Conservation (phyloP, 1,140 invertebrate genomes). For the Pararge aegeria region DNA sequence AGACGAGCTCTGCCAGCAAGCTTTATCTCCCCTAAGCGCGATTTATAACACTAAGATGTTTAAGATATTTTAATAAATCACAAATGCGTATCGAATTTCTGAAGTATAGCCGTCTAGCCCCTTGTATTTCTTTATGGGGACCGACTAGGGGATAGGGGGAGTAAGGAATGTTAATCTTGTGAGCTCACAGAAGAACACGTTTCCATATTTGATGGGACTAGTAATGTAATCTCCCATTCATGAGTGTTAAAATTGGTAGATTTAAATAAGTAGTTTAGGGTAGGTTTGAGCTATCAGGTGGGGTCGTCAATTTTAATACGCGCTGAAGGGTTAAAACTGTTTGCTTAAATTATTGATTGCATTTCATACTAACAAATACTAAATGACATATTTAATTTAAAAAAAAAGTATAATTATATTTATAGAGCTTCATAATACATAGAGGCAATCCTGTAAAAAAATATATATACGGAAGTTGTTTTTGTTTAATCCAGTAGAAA, state of each 20-base stretch:
- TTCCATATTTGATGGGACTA: conserved; percentile 34
- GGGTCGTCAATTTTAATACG: background rate
- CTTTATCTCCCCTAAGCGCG: conserved; percentile 63
- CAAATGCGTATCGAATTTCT: conserved; percentile 71
- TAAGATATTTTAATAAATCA: conserved; percentile 74
- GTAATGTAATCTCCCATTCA: conserved; percentile 25
- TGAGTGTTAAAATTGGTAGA: conserved; percentile 22
- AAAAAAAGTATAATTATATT: too few species aligned
- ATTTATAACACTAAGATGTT: conserved; percentile 69
- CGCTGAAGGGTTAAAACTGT: background rate
- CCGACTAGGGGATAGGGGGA: conserved; percentile 24
- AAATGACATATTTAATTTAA: too few species aligned
- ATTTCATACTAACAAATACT: too few species aligned
- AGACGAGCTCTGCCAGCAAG: conserved; percentile 48
- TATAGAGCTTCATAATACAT: too few species aligned
- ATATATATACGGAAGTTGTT: too few species aligned
- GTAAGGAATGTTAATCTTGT: conserved; percentile 61
- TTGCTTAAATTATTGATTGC: background rate
- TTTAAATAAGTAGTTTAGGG: conserved; percentile 11
- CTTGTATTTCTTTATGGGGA: conserved; percentile 41
- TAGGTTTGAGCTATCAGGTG: background rate
- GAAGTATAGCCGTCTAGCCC: conserved; percentile 55
- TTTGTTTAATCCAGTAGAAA: too few species aligned
- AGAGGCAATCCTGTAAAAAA: too few species aligned
- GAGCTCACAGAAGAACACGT: conserved; percentile 57